Evolutionary conservation across 2,888 invertebrate genomes (phyloP), one percentile per base, ranked within the genome.

Genomic region (Deilephila porcellus): DNA sequence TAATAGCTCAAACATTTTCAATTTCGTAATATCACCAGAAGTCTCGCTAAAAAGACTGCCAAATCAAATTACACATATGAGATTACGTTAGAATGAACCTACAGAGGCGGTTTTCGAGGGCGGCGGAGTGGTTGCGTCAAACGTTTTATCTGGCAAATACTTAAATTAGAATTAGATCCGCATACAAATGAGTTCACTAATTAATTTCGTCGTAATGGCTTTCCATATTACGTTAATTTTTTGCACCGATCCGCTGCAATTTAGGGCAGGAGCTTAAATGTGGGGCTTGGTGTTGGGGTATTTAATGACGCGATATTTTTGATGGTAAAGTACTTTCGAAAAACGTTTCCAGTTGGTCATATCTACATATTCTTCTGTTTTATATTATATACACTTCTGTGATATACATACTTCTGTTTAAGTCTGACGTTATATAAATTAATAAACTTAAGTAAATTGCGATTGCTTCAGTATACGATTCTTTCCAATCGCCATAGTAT

Each of bases 161-260:
- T 82, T 86, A 86, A 89, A 87, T 88, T 89, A 85, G 86, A 89
- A 86, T 88, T 85, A 88, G 86, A 87, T 85, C 85, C 82, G 67
- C 80, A 83, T 85, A 85, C 87, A 86, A 87, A 88, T 83, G 86
- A 87, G 86, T 87, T 86, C 78, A 82, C 87, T 88, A 89, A 89
- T 90, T 90, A 89, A 88, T 89, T 88, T 88, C 82, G 83, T 82
- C 85, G 85, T 88, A 89, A 87, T 85, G 86, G 85, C 82, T 87
- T 84, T 81, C 82, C 82, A 78, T 77, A 83, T 79, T 82, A 73
- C 80, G 79, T 76, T 76, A 76, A 75, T 79, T 85, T 84, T 86
- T 85, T 84, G 75, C 80, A 78, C 75, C 80, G 84, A 83, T 85
- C 81, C 79, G 81, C 82, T 82, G 71, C 73, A 74, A 76, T 76